Base-by-base conservation (phyloP, 2,797 vertebrate species). In the Falco peregrinus region DNA sequence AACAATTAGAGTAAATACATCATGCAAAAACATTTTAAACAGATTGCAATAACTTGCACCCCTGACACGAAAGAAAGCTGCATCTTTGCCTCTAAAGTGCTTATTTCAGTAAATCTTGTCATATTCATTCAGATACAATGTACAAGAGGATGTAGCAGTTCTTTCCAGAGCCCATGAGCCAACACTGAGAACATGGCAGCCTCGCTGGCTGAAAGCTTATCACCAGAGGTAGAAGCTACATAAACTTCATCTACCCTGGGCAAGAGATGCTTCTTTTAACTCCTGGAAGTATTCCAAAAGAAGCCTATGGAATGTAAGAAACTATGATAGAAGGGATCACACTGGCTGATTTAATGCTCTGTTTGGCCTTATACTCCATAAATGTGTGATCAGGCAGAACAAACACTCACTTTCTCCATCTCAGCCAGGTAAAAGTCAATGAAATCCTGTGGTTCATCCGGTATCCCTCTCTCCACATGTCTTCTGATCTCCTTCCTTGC, bases 401-500 rank as follows among this genome's bases (percentile, higher is more conserved):
- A 1, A 91, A 60, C 47, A 39, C 93, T 85, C 89, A 96, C 96
- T 77, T 95, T 96, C 43, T 93, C 81, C 10, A 96, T 96, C 73
- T 97, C 87, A 51, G 61, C 82, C 68, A 97, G 57, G 88, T 96
- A 97, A 50, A 92, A 96, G 76, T 97, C 95, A 79, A 94, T 96
- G 88, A 96, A 97, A 70, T 96, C 95, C 59, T 87, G 94, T 29
- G 88, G 94, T 57, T 97, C 94, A 3, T 92, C 70, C 35, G 87
- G 77, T 56, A 77, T 75, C n/a, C 88, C 90, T 43, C 84, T 95
- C 84, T 95, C 95, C 37, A 91, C 21, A 1, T 95, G 96, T 25
- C 78, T 96, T 84, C 86, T 85, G 76, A 97, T 93, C 56, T 97
- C 95, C 10, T 67, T 95, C 56, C 81, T 95, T 85, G 83, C 81